phyloP scores from a whole-genome alignment of 2,888 invertebrate species.

The Archips crataeganus region DNA sequence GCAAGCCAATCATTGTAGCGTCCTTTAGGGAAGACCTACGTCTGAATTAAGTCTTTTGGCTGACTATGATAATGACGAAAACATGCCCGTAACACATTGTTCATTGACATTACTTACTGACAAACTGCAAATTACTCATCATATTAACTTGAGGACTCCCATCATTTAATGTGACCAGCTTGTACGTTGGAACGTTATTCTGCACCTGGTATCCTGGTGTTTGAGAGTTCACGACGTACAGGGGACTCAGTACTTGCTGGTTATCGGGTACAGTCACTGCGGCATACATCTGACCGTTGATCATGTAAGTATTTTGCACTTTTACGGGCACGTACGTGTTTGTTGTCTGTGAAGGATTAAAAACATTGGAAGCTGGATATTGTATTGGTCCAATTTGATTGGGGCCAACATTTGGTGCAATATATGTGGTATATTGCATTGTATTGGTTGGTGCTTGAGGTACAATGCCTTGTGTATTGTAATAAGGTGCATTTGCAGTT shows the following conservation, averaged over 20 bases:
- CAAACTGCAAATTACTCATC: constrained; percentile 4
- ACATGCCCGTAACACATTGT: background rate
- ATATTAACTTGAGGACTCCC: background rate
- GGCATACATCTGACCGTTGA: constrained; percentile 34
- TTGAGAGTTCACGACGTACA: constrained; percentile 28
- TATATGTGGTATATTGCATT: background rate
- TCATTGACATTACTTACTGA: background rate
- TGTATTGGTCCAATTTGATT: background rate
- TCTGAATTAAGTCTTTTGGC: too few species aligned
- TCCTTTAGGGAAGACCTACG: too few species aligned
- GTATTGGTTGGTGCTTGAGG: background rate
- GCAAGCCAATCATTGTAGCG: too few species aligned
- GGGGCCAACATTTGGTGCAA: constrained; percentile 4
- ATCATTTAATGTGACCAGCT: constrained; percentile 16
- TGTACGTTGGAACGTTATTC: constrained; percentile 24
- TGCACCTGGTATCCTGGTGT: constrained; percentile 9
- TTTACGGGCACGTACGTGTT: constrained; percentile 22
- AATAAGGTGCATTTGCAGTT: background rate
- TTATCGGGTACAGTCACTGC: constrained; percentile 25
- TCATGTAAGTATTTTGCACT: constrained; percentile 25
- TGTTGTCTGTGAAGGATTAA: constrained; percentile 2
- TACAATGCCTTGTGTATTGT: background rate
- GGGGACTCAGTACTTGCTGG: constrained; percentile 14
- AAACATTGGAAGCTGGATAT: constrained; percentile 4
- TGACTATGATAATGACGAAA: too few species aligned